Percentiles rank a stretch among this genome's conserved stretches.
These are phyloP conservation scores for Bombus soroeensis DNA, from an alignment of 1,140 invertebrate species.

Conservation along the genomic window DNA sequence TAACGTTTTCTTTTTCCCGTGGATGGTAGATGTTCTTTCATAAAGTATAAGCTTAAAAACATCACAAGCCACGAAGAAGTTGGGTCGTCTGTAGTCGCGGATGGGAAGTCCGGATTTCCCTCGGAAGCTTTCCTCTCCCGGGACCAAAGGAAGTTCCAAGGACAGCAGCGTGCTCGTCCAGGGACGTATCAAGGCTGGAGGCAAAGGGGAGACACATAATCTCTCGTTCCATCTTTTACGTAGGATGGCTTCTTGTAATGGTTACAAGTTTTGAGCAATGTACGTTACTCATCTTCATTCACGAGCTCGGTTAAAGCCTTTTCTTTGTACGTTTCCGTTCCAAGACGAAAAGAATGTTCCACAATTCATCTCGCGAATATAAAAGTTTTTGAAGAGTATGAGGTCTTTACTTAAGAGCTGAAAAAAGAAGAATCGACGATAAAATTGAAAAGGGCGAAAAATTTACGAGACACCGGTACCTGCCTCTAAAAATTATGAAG, in stretches of 20 bases:
- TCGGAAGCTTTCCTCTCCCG: slow-evolving; percentile 51
- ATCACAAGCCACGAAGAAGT: slow-evolving; percentile 42
- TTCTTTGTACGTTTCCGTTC: slow-evolving; percentile 8
- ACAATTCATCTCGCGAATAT: slow-evolving; percentile 33
- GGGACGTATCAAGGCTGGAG: slow-evolving; percentile 21
- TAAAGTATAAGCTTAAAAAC: slow-evolving; percentile 25
- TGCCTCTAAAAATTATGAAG: neutral
- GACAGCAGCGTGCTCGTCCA: slow-evolving; percentile 28
- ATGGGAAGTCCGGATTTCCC: slow-evolving; percentile 54
- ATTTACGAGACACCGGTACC: neutral
- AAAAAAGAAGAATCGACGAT: neutral
- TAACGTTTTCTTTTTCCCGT: neutral
- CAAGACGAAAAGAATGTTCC: slow-evolving; percentile 4
- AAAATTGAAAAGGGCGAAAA: neutral
- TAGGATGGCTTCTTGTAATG: slow-evolving; percentile 63
- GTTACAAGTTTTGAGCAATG: slow-evolving; percentile 76
- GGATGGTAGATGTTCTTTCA: neutral
- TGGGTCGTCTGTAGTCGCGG: neutral
- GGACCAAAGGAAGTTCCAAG: slow-evolving; percentile 46
- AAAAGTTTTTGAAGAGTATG: slow-evolving; percentile 53
- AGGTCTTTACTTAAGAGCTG: neutral
- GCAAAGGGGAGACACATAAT: neutral
- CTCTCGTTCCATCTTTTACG: slow-evolving; percentile 43
- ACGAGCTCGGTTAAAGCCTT: neutral
- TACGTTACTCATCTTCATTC: slow-evolving; percentile 61